These are phyloP conservation scores for Odontomachus brunneus DNA, from an alignment of 1,140 invertebrate species.

Conservation along the genomic window DNA sequence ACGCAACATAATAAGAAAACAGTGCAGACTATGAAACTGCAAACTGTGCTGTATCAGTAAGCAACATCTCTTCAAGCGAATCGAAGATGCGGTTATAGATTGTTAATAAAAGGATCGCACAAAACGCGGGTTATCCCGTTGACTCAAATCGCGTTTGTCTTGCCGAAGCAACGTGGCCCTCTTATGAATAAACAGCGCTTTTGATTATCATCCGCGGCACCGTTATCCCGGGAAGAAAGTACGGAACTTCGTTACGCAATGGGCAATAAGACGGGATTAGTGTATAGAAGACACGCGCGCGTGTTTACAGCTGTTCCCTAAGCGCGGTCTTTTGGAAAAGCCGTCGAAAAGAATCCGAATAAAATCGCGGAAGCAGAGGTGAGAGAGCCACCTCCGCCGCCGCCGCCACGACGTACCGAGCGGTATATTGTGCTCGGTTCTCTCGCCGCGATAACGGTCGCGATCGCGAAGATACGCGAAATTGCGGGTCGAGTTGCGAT, in stretches of 20 bases:
- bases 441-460: slow-evolving; percentile 11
- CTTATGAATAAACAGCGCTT: slow-evolving; percentile 52
- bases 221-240: slow-evolving; percentile 46
- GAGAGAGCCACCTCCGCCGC: no score
- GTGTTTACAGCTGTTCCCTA: slow-evolving; percentile 5
- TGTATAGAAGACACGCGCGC: slow-evolving; percentile 37
- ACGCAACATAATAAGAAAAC: no score
- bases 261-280: slow-evolving; percentile 18
- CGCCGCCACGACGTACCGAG: slow-evolving; percentile 19
- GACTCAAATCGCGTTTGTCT: slow-evolving; percentile 7
- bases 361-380: neutral
- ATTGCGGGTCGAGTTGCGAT: neutral
- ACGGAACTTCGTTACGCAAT: slow-evolving; percentile 56
- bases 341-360: slow-evolving; percentile 7
- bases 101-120: slow-evolving; percentile 10
- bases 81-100: slow-evolving; percentile 26
- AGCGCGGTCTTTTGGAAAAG: neutral
- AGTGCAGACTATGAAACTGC: no score
- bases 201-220: slow-evolving; percentile 32
- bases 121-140: neutral
- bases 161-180: slow-evolving; percentile 16
- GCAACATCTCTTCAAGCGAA: neutral
- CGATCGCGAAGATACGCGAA: neutral
- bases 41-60: no score
- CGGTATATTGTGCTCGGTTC: neutral